Percentiles rank a stretch among this genome's conserved stretches.
These are phyloP conservation scores for Mixornis gularis DNA, from an alignment of 2,113 vertebrate genomes.

Conservation along the genomic window DNA sequence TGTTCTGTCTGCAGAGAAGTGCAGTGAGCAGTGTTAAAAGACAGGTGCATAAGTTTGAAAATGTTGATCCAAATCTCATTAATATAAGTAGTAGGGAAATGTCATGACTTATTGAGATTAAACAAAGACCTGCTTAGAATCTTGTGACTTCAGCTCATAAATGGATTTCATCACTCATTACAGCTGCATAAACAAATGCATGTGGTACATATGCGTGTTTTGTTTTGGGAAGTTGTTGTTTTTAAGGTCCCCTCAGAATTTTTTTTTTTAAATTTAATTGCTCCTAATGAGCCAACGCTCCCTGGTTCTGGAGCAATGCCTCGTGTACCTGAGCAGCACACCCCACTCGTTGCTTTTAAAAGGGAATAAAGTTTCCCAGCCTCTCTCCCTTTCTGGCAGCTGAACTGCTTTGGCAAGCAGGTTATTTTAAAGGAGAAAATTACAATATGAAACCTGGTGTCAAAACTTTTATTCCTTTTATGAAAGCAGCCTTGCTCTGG, in stretches of 20 bases:
- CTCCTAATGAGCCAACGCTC: constrained; percentile 35
- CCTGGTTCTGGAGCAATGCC: not conserved
- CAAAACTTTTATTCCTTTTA: constrained; percentile 27
- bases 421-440: constrained; percentile 20
- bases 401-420: constrained; percentile 19
- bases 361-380: constrained; percentile 25
- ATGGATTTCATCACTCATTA: constrained; percentile 62
- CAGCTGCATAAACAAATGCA: constrained; percentile 68
- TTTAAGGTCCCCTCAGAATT: constrained; percentile 39
- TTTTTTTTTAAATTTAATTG: constrained; percentile 38
- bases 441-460: constrained; percentile 20
- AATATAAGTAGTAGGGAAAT: constrained; percentile 48
- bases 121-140: constrained; percentile 65
- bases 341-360: constrained; percentile 15
- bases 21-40: not conserved
- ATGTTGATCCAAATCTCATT: constrained; percentile 34
- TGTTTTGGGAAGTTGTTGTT: constrained; percentile 49
- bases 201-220: constrained; percentile 46
- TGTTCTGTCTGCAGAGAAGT: not conserved
- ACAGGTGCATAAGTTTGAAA: constrained; percentile 36
- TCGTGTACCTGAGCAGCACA: constrained; percentile 13
- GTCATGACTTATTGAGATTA: constrained; percentile 59
- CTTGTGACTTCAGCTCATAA: constrained; percentile 64
- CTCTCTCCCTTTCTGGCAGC: constrained; percentile 34
- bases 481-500: not conserved